Evolutionary conservation across 1,140 invertebrate species (phyloP).

Genomic region (Heliconius congener): DNA sequence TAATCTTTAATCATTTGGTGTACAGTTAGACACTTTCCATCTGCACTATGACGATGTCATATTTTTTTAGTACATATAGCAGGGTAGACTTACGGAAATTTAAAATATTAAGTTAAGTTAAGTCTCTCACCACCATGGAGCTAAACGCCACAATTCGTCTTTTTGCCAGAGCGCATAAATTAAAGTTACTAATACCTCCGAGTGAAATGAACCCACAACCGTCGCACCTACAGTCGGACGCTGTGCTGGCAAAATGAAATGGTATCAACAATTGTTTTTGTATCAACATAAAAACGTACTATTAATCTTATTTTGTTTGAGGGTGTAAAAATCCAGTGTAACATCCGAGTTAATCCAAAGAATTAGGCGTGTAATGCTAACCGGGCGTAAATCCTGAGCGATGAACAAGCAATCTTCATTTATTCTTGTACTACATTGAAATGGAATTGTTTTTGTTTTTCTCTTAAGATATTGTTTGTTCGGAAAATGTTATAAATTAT

Average conservation of each 20-base stretch:
- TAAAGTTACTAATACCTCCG: too few species aligned
- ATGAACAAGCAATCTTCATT: constrained; percentile 22
- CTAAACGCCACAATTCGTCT: too few species aligned
- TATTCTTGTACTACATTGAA: constrained; percentile 21
- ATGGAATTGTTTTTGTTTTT: neutral
- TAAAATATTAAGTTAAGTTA: too few species aligned
- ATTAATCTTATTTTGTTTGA: constrained; percentile 11
- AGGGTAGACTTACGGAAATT: too few species aligned
- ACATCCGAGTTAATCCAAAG: constrained; percentile 21
- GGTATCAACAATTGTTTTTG: neutral
- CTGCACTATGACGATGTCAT: too few species aligned
- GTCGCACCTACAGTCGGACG: too few species aligned
- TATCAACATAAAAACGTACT: constrained; percentile 11
- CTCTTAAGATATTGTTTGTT: neutral
- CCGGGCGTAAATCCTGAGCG: constrained; percentile 19
- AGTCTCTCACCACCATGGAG: too few species aligned
- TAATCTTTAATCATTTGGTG: too few species aligned
- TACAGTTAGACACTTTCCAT: too few species aligned
- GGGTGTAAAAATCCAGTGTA: constrained; percentile 20
- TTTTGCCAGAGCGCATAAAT: too few species aligned
- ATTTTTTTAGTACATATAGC: too few species aligned
- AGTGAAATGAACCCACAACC: too few species aligned
- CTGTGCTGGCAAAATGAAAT: neutral
- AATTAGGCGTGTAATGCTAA: constrained; percentile 25
- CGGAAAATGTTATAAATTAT: neutral